Evolutionary conservation across 2,113 vertebrate genomes (phyloP).

Genomic region (Isichthys henryi): DNA sequence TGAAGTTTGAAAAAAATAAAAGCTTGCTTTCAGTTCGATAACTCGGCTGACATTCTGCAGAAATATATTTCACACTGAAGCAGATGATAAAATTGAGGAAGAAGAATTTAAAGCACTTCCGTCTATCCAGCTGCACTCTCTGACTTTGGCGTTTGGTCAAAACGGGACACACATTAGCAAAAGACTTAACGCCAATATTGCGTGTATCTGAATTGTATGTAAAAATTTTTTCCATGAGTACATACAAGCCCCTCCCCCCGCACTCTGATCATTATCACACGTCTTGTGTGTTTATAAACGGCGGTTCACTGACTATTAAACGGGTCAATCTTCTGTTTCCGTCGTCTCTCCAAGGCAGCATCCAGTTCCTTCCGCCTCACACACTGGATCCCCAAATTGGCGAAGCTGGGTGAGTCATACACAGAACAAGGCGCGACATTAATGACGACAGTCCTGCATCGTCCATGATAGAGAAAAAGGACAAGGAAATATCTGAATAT

Average conservation of each 20-base stretch:
- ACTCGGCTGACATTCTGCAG: neutral
- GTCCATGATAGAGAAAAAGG: neutral
- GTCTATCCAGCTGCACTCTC: neutral
- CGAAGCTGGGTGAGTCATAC: slow-evolving; percentile 60
- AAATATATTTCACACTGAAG: neutral
- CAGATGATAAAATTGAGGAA: neutral
- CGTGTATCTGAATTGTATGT: neutral
- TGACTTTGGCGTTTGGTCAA: neutral
- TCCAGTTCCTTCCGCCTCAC: slow-evolving; percentile 84
- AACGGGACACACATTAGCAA: neutral
- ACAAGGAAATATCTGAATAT: neutral
- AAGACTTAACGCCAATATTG: neutral
- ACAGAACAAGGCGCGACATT: neutral
- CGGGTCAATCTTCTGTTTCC: slow-evolving; percentile 78
- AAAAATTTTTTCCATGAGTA: neutral
- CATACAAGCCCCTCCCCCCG: neutral
- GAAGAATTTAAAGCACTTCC: neutral
- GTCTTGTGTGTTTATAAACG: neutral
- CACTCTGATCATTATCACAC: neutral
- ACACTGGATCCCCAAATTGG: slow-evolving; percentile 88
- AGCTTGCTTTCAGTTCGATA: neutral
- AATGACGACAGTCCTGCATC: neutral
- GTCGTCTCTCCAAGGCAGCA: slow-evolving; percentile 71
- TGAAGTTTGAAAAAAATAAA: neutral
- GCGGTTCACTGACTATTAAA: slow-evolving; percentile 69